phyloP scores from a whole-genome alignment of 2,797 vertebrate genomes.

The Melanogrammus aeglefinus region DNA sequence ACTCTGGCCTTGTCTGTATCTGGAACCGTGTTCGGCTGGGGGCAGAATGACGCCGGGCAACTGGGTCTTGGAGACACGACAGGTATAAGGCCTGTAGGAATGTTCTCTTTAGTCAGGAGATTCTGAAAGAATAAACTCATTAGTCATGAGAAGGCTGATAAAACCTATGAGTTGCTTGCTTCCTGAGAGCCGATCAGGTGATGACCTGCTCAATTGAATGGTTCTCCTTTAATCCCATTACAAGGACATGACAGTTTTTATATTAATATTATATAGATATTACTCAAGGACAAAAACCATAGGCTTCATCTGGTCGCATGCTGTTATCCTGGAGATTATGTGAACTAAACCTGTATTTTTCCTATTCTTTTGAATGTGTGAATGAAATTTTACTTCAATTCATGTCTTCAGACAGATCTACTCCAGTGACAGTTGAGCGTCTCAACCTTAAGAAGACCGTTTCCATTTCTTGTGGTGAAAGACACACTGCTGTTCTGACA shows the following conservation, averaged over 20 bases:
- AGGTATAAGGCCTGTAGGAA: slow-evolving; percentile 50
- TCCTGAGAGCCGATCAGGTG: neutral
- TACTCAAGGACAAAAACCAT: too few species aligned
- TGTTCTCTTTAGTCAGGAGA: neutral
- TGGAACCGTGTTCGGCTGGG: slow-evolving; percentile 76
- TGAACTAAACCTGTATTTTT: neutral
- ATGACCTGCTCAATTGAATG: neutral
- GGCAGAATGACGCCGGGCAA: slow-evolving; percentile 75
- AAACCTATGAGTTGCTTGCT: neutral
- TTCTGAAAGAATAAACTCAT: neutral
- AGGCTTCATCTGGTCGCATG: too few species aligned
- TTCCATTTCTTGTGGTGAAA: slow-evolving; percentile 73
- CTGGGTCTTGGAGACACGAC: slow-evolving; percentile 74
- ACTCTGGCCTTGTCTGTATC: slow-evolving; percentile 75
- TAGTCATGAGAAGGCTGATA: neutral
- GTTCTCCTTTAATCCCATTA: neutral
- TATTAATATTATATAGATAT: neutral
- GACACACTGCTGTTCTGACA: slow-evolving; percentile 73
- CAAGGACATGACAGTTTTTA: neutral
- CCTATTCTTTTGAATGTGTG: neutral
- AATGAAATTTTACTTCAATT: neutral
- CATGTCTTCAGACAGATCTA: slow-evolving; percentile 53
- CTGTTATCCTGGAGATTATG: too few species aligned
- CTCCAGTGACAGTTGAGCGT: slow-evolving; percentile 54
- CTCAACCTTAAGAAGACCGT: slow-evolving; percentile 64